phyloP scores from a whole-genome alignment of 1,140 invertebrate species.

The Hycleus phaleratus region DNA sequence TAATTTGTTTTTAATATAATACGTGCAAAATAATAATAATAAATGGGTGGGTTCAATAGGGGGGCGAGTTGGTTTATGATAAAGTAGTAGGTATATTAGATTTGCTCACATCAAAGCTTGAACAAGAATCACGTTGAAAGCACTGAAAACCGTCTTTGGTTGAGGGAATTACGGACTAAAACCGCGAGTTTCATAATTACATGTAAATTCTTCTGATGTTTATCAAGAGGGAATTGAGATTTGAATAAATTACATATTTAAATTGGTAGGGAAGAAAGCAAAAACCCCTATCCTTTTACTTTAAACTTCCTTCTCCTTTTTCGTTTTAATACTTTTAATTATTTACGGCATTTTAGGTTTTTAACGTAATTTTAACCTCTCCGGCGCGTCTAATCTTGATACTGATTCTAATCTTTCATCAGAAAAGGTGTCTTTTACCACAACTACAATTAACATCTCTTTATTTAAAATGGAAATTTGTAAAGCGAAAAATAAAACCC shows the following conservation, averaged over 20 bases:
- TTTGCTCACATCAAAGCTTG: conserved; percentile 29
- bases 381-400: too few relatives aligned
- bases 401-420: too few relatives aligned
- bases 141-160: conserved; percentile 26
- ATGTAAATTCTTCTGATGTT: conserved; percentile 33
- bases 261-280: not conserved
- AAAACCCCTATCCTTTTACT: not conserved
- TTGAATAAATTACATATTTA: conserved; percentile 31
- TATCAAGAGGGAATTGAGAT: conserved; percentile 31
- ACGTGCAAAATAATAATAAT: too few relatives aligned
- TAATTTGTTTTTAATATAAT: too few relatives aligned
- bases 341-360: conserved; percentile 17
- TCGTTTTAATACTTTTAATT: conserved; percentile 20
- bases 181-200: conserved; percentile 31
- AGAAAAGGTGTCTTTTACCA: too few relatives aligned
- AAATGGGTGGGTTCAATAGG: not conserved
- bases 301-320: not conserved
- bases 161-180: conserved; percentile 25
- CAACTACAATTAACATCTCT: too few relatives aligned
- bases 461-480: too few relatives aligned
- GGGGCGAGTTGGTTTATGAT: conserved; percentile 7
- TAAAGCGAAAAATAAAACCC: too few relatives aligned
- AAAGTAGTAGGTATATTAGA: conserved; percentile 29
- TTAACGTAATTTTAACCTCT: conserved; percentile 8
- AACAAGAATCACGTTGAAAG: conserved; percentile 30